These are phyloP conservation scores for Drosophila merina DNA, from an alignment of 2,888 invertebrate species.

Conservation along the genomic window DNA sequence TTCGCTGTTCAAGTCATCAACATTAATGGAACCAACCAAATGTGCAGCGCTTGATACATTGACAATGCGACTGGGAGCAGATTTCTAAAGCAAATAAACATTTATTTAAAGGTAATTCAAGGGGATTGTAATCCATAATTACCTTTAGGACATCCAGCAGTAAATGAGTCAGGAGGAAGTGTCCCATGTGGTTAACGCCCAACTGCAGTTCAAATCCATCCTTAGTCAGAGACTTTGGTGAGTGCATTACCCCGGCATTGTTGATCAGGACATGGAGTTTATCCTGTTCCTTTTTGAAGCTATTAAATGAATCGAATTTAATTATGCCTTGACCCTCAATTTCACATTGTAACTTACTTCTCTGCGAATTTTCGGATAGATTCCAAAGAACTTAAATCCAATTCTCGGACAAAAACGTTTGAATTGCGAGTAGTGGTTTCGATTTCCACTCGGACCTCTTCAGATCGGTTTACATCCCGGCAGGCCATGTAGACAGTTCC, in stretches of 20 bases:
- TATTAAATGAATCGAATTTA: background rate
- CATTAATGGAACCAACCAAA: conserved; percentile 84
- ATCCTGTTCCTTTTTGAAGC: conserved; percentile 76
- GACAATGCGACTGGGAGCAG: conserved; percentile 86
- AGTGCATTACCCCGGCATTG: conserved; percentile 90
- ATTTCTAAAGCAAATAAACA: conserved; percentile 75
- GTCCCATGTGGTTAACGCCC: conserved; percentile 89
- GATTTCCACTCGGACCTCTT: conserved; percentile 33
- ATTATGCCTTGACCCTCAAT: background rate
- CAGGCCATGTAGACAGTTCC: conserved; percentile 43
- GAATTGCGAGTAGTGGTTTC: conserved; percentile 17
- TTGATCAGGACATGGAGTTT: conserved; percentile 88
- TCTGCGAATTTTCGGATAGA: conserved; percentile 23
- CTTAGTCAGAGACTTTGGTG: conserved; percentile 86
- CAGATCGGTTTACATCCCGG: conserved; percentile 26
- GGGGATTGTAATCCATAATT: background rate
- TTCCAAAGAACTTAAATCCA: conserved; percentile 35
- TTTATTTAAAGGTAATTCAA: background rate
- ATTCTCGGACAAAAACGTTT: conserved; percentile 28
- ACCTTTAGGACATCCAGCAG: conserved; percentile 84
- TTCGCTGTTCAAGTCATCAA: conserved; percentile 89
- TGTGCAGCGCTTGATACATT: conserved; percentile 87
- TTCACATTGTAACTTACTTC: background rate
- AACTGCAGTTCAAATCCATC: conserved; percentile 89
- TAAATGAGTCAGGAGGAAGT: conserved; percentile 87